Evolutionary conservation across 2,113 vertebrate genomes (phyloP).

Genomic region (Macquaria ambigua): DNA sequence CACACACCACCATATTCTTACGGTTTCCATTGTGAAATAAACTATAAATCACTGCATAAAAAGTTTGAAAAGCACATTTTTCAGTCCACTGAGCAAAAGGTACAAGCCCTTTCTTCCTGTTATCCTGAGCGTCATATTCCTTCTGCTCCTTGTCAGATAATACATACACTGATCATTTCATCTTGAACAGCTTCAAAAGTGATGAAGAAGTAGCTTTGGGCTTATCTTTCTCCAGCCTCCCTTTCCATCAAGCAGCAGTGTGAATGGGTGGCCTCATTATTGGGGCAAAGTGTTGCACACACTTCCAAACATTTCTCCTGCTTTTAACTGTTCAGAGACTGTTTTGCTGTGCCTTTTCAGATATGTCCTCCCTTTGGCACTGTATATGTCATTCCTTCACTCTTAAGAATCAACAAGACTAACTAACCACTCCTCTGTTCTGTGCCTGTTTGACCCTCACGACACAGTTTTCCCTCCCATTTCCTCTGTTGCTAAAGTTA

Average conservation of each 20-base stretch:
- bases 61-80: slow-evolving; percentile 54
- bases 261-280: slow-evolving; percentile 2
- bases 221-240: slow-evolving; percentile 26
- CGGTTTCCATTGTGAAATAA: slow-evolving; percentile 37
- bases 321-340: slow-evolving; percentile 24
- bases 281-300: background rate
- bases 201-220: slow-evolving; percentile 47
- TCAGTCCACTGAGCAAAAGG: slow-evolving; percentile 41
- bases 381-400: slow-evolving; percentile 17
- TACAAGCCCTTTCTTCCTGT: slow-evolving; percentile 48
- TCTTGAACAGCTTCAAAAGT: slow-evolving; percentile 51
- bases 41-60: slow-evolving; percentile 52
- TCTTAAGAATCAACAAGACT: slow-evolving; percentile 17
- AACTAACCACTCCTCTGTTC: slow-evolving; percentile 32
- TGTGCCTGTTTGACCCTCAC: slow-evolving; percentile 45
- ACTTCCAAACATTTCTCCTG: slow-evolving; percentile 33
- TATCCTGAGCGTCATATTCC: slow-evolving; percentile 51
- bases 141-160: no score
- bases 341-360: slow-evolving; percentile 9
- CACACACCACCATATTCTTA: background rate
- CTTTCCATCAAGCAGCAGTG: slow-evolving; percentile 14
- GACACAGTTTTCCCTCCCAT: slow-evolving; percentile 46
- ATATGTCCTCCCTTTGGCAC: slow-evolving; percentile 8
- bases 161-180: slow-evolving; percentile 52
- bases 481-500: slow-evolving; percentile 73